A percentile compares a stretch with the other conserved stretches of the same genome.
phyloP scores from a whole-genome alignment of 2,797 vertebrate species.

The Acridotheres tristis region DNA sequence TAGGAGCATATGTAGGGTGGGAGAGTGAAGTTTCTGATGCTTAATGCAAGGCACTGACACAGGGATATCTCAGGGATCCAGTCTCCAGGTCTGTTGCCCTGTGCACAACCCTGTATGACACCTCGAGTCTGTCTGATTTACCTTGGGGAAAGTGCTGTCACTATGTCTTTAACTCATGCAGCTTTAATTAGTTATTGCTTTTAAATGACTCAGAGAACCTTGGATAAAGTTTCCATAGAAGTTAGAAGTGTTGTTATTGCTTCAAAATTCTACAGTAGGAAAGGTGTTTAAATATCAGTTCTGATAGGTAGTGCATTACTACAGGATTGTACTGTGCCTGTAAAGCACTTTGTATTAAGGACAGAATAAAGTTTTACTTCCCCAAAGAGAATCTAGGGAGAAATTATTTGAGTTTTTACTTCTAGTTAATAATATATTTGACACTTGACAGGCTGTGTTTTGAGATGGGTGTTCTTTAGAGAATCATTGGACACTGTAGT shows the following conservation, averaged over 20 bases:
- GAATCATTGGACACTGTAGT: not conserved
- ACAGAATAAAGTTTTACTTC: not conserved
- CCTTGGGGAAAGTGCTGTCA: not conserved
- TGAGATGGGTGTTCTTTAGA: not conserved
- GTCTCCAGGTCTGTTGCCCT: not conserved
- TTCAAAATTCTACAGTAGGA: not conserved
- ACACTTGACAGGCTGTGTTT: not conserved
- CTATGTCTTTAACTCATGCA: not conserved
- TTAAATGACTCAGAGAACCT: not conserved
- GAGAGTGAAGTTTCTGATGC: not conserved
- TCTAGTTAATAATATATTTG: not conserved
- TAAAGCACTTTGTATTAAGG: not conserved
- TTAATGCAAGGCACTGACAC: not conserved
- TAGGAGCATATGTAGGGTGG: not conserved
- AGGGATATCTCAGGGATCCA: not conserved
- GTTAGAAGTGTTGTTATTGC: not conserved
- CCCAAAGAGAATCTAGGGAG: not conserved
- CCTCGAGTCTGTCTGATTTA: not conserved
- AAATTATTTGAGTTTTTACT: constrained; percentile 1
- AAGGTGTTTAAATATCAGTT: not conserved
- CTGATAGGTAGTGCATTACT: not conserved
- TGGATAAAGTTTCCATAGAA: not conserved
- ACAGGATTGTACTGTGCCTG: not conserved
- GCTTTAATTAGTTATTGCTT: not conserved
- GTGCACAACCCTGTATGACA: not conserved